phyloP scores from a whole-genome alignment of 1,140 invertebrate genomes.

The Trachymyrmex cornetzi region DNA sequence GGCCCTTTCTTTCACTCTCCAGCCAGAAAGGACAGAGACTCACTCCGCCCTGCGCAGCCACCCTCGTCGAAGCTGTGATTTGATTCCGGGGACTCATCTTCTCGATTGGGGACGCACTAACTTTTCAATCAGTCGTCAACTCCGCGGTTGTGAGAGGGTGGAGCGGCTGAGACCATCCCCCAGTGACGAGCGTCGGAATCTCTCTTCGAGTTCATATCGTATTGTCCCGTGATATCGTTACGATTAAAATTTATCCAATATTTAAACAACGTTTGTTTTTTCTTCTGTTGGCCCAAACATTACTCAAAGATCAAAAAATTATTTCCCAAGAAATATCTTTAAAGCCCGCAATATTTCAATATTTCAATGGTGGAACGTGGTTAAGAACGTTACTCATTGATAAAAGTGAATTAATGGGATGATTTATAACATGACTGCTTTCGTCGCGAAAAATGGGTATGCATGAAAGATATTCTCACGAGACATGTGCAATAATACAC shows the following conservation, averaged over 20 bases:
- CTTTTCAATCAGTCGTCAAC: conserved; percentile 83
- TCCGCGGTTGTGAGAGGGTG: conserved; percentile 66
- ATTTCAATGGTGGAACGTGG: not conserved
- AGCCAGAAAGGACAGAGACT: not conserved
- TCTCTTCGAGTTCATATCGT: not conserved
- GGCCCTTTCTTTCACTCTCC: conserved; percentile 57
- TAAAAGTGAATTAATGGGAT: conserved; percentile 28
- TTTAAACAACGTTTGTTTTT: conserved; percentile 9
- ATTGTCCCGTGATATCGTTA: not conserved
- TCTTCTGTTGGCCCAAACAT: not conserved
- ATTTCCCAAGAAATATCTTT: not conserved
- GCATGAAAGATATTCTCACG: conserved; percentile 50
- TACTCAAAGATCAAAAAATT: not conserved
- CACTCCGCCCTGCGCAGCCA: conserved; percentile 39
- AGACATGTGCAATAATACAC: conserved; percentile 44
- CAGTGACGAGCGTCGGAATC: conserved; percentile 47
- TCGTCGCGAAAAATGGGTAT: conserved; percentile 56
- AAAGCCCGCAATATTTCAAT: not conserved
- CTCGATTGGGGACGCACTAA: conserved; percentile 82
- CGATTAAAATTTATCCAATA: not conserved
- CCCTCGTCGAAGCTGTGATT: conserved; percentile 79
- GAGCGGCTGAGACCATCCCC: conserved; percentile 49
- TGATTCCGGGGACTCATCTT: conserved; percentile 81
- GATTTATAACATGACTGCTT: conserved; percentile 33
- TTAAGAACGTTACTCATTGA: not conserved